Conservation (phyloP, 2,888 invertebrate species). For the Pseudococcus jackbeardsleyi region DNA sequence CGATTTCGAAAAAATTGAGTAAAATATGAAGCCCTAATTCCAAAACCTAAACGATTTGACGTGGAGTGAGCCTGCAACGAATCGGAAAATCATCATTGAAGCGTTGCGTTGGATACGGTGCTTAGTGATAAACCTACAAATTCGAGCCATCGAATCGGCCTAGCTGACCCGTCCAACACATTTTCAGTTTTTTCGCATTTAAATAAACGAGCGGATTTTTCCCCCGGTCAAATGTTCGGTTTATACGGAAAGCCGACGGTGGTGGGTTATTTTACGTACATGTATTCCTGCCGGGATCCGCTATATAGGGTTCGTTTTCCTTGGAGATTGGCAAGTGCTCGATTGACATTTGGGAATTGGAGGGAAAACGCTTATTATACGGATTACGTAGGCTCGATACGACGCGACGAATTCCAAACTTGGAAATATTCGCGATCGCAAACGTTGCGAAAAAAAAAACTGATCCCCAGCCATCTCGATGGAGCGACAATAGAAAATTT, state of each 20-base stretch:
- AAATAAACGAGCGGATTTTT: not conserved
- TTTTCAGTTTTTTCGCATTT: constrained; percentile 20
- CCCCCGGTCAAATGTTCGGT: not conserved
- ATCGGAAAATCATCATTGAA: not conserved
- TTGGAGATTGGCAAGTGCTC: constrained; percentile 1
- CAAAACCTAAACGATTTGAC: no score
- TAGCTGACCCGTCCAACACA: not conserved
- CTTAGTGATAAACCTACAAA: not conserved
- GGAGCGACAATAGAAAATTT: constrained; percentile 42
- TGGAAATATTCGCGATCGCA: not conserved
- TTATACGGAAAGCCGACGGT: not conserved
- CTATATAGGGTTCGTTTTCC: not conserved
- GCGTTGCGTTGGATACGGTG: not conserved
- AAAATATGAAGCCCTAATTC: no score
- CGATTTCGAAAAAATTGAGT: no score
- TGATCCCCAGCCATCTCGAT: not conserved
- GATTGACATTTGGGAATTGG: constrained; percentile 22
- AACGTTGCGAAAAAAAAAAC: not conserved
- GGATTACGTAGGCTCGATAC: constrained; percentile 14
- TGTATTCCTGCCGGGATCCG: not conserved
- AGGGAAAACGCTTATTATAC: constrained; percentile 7
- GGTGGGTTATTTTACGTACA: not conserved
- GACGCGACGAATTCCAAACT: not conserved
- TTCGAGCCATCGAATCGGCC: not conserved
- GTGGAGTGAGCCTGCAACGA: not conserved